Percentiles rank a stretch among this genome's conserved stretches.
phyloP scores from a whole-genome alignment of 2,113 vertebrate genomes.

The Propithecus coquereli region DNA sequence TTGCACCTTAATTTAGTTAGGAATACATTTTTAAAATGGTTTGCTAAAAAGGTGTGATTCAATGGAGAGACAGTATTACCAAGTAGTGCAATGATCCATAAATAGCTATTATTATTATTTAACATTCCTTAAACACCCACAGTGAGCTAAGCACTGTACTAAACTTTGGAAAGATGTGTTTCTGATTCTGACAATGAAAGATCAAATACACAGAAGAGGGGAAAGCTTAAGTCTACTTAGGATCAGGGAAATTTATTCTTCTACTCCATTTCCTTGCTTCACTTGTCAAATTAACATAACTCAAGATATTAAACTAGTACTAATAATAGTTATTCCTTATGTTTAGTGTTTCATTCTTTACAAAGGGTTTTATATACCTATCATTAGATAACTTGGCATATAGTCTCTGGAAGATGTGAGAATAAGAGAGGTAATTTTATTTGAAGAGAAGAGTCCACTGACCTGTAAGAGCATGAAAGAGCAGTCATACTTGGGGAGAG shows the following conservation, averaged over 20 bases:
- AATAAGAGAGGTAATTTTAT: not conserved
- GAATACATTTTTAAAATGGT: constrained; percentile 57
- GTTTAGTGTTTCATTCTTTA: not conserved
- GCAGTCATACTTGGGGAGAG: not conserved
- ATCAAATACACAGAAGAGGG: constrained; percentile 15
- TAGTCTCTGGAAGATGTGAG: not conserved
- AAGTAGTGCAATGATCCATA: constrained; percentile 56
- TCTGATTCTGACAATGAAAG: constrained; percentile 44
- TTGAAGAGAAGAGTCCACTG: not conserved
- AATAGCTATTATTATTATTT: constrained; percentile 68
- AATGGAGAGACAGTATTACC: constrained; percentile 46
- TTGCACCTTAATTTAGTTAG: constrained; percentile 68
- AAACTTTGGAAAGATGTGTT: constrained; percentile 45
- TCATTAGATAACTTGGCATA: not conserved
- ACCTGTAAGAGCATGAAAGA: not conserved
- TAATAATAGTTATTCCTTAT: constrained; percentile 10
- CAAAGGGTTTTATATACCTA: not conserved
- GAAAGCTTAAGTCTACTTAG: constrained; percentile 2
- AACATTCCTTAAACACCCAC: constrained; percentile 60
- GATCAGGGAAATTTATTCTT: constrained; percentile 17
- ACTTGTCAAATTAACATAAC: constrained; percentile 26
- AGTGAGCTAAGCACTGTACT: constrained; percentile 42
- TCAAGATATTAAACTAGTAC: constrained; percentile 9
- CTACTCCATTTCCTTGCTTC: constrained; percentile 30
- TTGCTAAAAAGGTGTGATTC: constrained; percentile 62